Base-by-base conservation (phyloP, 2,888 invertebrate genomes). In the Pyrrhia umbra region DNA sequence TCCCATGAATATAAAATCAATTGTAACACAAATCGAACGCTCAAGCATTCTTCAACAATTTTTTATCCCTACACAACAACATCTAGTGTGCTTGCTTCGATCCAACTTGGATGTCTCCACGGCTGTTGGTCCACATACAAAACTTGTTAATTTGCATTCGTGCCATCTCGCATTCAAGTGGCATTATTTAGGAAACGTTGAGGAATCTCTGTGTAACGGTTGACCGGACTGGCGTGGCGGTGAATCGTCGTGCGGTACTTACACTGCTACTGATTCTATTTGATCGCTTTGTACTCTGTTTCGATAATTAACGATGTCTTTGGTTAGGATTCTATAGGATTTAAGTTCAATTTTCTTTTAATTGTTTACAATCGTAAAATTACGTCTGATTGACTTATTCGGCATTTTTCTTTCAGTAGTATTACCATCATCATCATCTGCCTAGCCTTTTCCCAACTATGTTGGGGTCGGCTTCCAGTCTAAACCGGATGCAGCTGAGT, bases 161-260 rank as follows among this genome's bases (percentile, higher is more conserved):
- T 80, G 80, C 78, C 85, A 82, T 80, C 85, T 85, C 85, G 83
- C 84, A 88, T 89, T 90, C 88, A 85, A 78, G 81, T 83, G 84
- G 84, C 86, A 88, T 87, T 89, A 90, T 90, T 92, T 90, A 86
- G 88, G 88, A 86, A 87, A 83, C 86, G 84, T 70, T 73, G 80
- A 83, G 89, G 90, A 88, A 90, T 91, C 88, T 85, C 69, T 76
- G 64, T 60, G 74, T 92, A 93, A 92, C 93, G 91, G 94, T 91
- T 68, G 69, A 70, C 57, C 77, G 79, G 86, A 84, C 84, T 79
- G 86, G 83, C 82, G 76, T 60, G 65, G 75, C 57, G 67, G 68
- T 42, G 50, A 60, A 42, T 55, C 50, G 51, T 71, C 68, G 75
- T 62, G 73, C 76, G 27, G 62, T 64, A 69, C 76, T 78, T 40